Evolutionary conservation across 2,888 invertebrate genomes (phyloP), one percentile per base, ranked within the genome.

Genomic region (Gandaritis pyraliata): DNA sequence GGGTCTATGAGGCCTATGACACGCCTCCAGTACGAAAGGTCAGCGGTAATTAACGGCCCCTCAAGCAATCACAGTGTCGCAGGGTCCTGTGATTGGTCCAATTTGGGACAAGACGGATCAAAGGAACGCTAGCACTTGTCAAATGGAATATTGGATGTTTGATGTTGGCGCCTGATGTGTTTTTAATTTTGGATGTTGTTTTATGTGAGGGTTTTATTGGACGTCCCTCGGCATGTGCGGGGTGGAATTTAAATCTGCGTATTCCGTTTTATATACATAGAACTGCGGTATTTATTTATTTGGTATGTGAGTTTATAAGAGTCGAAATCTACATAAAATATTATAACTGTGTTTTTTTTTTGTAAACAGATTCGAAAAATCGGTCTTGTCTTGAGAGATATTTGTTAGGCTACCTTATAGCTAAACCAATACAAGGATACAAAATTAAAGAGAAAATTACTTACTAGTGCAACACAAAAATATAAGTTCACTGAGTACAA

Each of bases 31-130:
- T 71, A 70, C 78, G 74, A 85, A 86, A 90, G 91, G 90, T 90
- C 90, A 87, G 78, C 81, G 77, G 85, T 88, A 91, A 91, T 90
- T 90, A 91, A 88, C 84, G 82, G 84, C 85, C 88, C 89, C 88
- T 83, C 82, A 85, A 86, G 90, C 88, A 90, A 90, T 91, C 90
- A 89, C 83, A 85, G 80, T 51, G 76, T 75, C 73, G 53, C 57
- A 52, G 56, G 77, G 75, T 76, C 74, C 86, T 80, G 84, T 88
- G 89, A 91, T 91, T 90, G 90, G 89, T 76, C 80, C 85, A 82
- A 80, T 80, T 76, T 78, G 75, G 76, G 69, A 65, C 73, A 76
- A 80, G 79, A 72, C 78, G 80, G 85, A 88, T 88, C 90, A 90
- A 90, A 90, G 87, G 76, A 77, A 47, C 80, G 78, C 51, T 58